phyloP scores from a whole-genome alignment of 1,140 invertebrate genomes.

The Leptoteleia sp. region DNA sequence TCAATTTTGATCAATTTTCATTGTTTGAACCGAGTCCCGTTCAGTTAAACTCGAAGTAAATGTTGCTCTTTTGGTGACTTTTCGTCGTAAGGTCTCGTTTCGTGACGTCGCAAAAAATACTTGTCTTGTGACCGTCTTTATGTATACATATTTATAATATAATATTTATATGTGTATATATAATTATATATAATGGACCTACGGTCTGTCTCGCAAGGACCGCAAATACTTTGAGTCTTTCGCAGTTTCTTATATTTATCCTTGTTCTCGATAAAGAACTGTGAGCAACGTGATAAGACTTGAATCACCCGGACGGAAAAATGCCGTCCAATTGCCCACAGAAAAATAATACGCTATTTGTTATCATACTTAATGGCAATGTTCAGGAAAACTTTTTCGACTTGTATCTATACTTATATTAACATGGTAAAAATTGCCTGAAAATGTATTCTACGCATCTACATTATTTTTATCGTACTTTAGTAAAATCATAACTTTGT shows the following conservation, averaged over 20 bases:
- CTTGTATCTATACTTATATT: no score
- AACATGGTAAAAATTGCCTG: no score
- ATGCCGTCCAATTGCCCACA: conserved; percentile 4
- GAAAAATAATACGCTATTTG: no score
- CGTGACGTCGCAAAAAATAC: conserved; percentile 33
- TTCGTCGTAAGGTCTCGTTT: conserved; percentile 34
- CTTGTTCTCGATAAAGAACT: conserved; percentile 52
- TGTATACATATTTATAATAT: conserved; percentile 21
- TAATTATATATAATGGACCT: conserved; percentile 34
- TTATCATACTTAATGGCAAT: no score
- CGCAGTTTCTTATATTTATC: conserved; percentile 58
- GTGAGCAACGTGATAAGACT: conserved; percentile 60
- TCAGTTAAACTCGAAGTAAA: neutral
- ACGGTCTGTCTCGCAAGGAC: conserved; percentile 26
- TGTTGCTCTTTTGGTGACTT: conserved; percentile 7
- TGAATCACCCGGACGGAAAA: conserved; percentile 1
- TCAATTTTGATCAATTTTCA: conserved; percentile 3
- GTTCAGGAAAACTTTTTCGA: no score
- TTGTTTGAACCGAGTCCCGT: neutral
- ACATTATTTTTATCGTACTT: no score
- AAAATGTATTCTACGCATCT: no score
- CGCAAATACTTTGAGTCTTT: conserved; percentile 55
- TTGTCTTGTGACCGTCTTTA: conserved; percentile 40
- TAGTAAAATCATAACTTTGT: no score
- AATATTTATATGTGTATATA: conserved; percentile 18